Evolutionary conservation across 1,140 invertebrate genomes (phyloP), one percentile per base, ranked within the genome.

Genomic region (Heliconius congener): DNA sequence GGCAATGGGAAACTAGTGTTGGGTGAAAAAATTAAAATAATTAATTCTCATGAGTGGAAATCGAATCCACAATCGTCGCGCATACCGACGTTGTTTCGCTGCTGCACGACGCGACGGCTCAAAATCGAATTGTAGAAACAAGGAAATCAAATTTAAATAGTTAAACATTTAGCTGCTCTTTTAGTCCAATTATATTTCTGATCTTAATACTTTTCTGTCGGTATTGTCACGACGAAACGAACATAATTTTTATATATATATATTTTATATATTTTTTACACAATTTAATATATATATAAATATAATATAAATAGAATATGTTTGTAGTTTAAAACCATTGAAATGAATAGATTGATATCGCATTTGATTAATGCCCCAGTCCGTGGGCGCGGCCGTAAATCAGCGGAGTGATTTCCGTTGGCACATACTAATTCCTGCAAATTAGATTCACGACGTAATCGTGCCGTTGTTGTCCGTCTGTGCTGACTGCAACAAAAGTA

Each of bases 321-420:
- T 66, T 66, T 30, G 60, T 66, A 66, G 60, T 66, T 66, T 66
- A 27, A 66, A 66, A 30, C 27, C n/a, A 66, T 66, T 66, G 60
- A 66, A 81, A 81, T 77, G 46, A 81, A 75, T 77, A 77, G 79
- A 81, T 81, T 81, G 79, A 81, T 81, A 81, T 81, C 79, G 71
- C 66, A n/a, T 81, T 77, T 81, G 79, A 81, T 81, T 77, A 74
- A 71, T 42, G 27, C 34, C 23, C 37, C 50, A 76, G 78, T 79
- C 74, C 42, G 66, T 79, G 57, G 78, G 70, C 42, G 71, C 71
- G 80, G 66, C 71, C 79, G 79, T 77, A 81, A 77, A 81, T 81
- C 80, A 78, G 76, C 76, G 52, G 76, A 78, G 77, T 74, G 55
- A 66, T 78, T 81, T 81, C 80, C 73, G 80, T 78, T 81, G 80